phyloP scores from a whole-genome alignment of 2,888 invertebrate species.

The Acrocyrtus sp. region DNA sequence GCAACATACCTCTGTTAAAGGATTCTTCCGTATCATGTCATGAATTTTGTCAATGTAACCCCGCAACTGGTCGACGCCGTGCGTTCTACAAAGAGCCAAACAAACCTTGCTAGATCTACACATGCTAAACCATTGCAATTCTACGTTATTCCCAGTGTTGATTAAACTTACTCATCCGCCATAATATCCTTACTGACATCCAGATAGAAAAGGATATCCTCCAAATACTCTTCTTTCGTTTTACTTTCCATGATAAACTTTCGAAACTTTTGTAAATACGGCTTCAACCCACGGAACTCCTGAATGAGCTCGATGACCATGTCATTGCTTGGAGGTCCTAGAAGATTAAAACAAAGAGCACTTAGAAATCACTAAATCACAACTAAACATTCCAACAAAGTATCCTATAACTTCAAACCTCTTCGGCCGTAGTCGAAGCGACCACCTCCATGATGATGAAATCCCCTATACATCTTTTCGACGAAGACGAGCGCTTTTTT shows the following conservation, averaged over 20 bases:
- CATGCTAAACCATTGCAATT: not conserved
- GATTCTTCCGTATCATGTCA: conserved; percentile 60
- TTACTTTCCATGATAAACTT: conserved; percentile 37
- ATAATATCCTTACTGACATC: conserved; percentile 57
- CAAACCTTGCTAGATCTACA: not conserved
- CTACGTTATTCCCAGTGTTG: not conserved
- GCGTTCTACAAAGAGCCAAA: conserved; percentile 45
- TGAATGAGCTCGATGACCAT: conserved; percentile 51
- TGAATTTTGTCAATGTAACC: conserved; percentile 56
- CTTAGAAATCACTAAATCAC: no score
- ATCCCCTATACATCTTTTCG: no score
- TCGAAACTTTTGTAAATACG: conserved; percentile 55
- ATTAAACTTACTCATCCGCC: conserved; percentile 58
- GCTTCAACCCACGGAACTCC: conserved; percentile 54
- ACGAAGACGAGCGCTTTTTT: no score
- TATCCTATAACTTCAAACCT: no score
- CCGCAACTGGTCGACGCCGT: conserved; percentile 53
- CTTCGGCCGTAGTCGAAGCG: no score
- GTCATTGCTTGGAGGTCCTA: conserved; percentile 25
- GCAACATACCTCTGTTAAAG: conserved; percentile 47
- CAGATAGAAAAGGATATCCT: conserved; percentile 58
- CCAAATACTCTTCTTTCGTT: conserved; percentile 52
- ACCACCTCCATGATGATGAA: no score
- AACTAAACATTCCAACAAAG: no score
- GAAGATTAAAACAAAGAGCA: not conserved